These are phyloP conservation scores for Notolabrus celidotus DNA, from an alignment of 2,797 vertebrate species.

Conservation along the genomic window DNA sequence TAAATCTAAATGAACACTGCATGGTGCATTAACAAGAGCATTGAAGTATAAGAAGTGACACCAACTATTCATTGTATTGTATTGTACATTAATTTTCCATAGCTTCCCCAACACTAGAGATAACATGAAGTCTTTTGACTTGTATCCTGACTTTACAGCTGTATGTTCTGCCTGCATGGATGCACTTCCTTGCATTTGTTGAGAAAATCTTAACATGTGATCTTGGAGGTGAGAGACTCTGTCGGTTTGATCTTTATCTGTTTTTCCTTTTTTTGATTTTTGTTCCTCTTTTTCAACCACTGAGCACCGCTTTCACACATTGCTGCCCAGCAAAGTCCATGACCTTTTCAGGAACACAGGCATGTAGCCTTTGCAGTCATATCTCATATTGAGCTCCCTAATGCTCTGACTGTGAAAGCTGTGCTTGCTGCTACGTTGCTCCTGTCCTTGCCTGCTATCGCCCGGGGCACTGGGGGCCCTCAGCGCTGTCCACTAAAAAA, in stretches of 20 bases:
- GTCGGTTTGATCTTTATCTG: conserved; percentile 53
- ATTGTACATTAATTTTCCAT: no score
- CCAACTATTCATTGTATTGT: no score
- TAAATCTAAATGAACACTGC: no score
- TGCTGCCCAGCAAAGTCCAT: conserved; percentile 81
- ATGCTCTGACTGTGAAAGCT: conserved; percentile 73
- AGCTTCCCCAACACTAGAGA: no score
- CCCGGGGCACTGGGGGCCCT: conserved; percentile 78
- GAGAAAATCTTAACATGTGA: conserved; percentile 22
- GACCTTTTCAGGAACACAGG: conserved; percentile 85
- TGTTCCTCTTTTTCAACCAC: conserved; percentile 62
- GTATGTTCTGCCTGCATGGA: conserved; percentile 2
- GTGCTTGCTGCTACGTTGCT: conserved; percentile 69
- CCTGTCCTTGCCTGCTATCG: conserved; percentile 76
- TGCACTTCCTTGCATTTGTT: conserved; percentile 5
- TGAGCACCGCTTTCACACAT: conserved; percentile 84
- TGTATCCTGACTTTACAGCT: no score
- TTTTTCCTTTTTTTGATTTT: neutral
- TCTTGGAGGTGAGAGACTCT: conserved; percentile 19
- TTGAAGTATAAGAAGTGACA: no score
- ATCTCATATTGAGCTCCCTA: conserved; percentile 86
- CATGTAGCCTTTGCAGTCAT: conserved; percentile 83
- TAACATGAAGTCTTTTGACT: no score
- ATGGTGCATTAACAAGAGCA: no score
- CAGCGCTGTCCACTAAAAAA: conserved; percentile 79